Evolutionary conservation across 2,797 vertebrate species (phyloP).

Genomic region (Chiroxiphia lanceolata): DNA sequence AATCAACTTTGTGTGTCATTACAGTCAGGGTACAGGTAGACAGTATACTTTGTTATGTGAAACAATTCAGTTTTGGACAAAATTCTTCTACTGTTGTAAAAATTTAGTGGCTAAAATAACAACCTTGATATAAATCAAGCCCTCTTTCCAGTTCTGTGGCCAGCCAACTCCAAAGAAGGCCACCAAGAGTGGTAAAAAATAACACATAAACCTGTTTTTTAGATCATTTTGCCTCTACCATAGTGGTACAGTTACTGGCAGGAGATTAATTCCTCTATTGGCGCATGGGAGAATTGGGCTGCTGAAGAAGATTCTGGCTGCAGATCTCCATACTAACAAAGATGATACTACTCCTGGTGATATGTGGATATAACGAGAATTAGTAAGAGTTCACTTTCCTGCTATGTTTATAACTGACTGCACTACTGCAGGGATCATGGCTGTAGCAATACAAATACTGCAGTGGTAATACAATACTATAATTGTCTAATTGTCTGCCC

Average conservation of each 20-base stretch:
- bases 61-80: background rate
- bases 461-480: background rate
- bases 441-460: slow-evolving; percentile 6
- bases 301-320: background rate
- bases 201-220: background rate
- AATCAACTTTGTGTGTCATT: background rate
- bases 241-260: background rate
- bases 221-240: background rate
- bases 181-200: background rate
- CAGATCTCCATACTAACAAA: background rate
- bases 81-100: background rate
- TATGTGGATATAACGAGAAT: slow-evolving; percentile 10
- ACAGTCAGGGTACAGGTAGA: background rate
- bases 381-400: background rate
- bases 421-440: background rate
- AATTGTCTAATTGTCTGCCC: background rate
- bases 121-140: background rate
- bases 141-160: background rate
- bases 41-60: background rate
- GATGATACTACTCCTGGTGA: background rate
- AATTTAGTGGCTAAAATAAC: background rate
- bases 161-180: background rate
- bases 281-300: background rate
- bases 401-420: background rate
- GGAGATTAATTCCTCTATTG: background rate